Evolutionary conservation across 2,797 vertebrate species (phyloP).

Genomic region (Platalea minor): DNA sequence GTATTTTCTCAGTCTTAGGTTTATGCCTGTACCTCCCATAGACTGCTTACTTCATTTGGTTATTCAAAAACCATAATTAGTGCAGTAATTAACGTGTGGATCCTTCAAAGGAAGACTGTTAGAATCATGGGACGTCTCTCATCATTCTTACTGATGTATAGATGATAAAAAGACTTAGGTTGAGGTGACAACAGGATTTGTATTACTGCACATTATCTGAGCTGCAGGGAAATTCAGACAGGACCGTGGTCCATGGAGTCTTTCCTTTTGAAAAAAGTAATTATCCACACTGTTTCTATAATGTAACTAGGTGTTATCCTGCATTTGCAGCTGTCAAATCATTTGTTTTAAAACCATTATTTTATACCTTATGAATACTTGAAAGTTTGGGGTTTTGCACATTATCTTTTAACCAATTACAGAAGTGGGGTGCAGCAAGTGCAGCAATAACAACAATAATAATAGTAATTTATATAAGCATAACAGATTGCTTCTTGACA

Average conservation of each 20-base stretch:
- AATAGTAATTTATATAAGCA: constrained; percentile 33
- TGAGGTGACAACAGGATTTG: constrained; percentile 71
- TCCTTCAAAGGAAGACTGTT: constrained; percentile 76
- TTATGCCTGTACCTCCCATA: constrained; percentile 77
- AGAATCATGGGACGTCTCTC: constrained; percentile 74
- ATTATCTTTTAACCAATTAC: constrained; percentile 60
- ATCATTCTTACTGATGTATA: constrained; percentile 72
- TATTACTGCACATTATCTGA: constrained; percentile 61
- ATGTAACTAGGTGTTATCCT: constrained; percentile 78
- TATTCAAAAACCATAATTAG: constrained; percentile 86
- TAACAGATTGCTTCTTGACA: constrained; percentile 39
- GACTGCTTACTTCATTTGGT: constrained; percentile 79
- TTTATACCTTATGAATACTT: constrained; percentile 69
- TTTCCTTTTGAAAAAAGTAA: constrained; percentile 73
- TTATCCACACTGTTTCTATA: constrained; percentile 80
- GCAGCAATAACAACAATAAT: constrained; percentile 17
- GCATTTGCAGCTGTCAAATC: constrained; percentile 79
- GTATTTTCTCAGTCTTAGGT: constrained; percentile 77
- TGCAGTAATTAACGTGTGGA: constrained; percentile 81
- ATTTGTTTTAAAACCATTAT: constrained; percentile 73
- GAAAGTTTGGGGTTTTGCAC: constrained; percentile 69
- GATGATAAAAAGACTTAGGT: constrained; percentile 74
- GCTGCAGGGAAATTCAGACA: constrained; percentile 73
- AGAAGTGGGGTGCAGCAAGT: constrained; percentile 51
- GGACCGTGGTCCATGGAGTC: constrained; percentile 68